Base-by-base conservation (phyloP, 1,140 invertebrate genomes). In the Drosophila ambigua region DNA sequence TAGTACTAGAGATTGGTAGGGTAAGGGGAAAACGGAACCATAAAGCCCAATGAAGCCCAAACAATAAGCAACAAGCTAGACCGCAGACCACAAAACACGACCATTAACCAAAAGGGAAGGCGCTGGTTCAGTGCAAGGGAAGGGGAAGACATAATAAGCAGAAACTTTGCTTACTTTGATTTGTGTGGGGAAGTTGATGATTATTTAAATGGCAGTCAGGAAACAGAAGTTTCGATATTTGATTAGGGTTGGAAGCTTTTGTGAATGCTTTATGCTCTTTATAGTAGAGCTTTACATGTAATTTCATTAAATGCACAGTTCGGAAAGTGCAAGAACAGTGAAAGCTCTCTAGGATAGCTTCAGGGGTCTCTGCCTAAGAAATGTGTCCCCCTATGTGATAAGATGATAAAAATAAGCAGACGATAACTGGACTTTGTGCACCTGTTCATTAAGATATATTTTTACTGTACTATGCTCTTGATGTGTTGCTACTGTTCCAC, bases 141-240 rank as follows among this genome's bases (percentile, higher is more conserved):
- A 9, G 39, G 44, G 52, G 44, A 20, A 51, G 54, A 15, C 23
- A 39, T 61, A 20, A 24, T 44, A 43, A n/a, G 4, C 50, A 20
- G 41, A 51, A 73, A 52, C n/a, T 48, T 73, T 55, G 69, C 73
- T 73, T 73, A 50, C 39, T 64, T 64, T 57, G 51, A 57, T 65
- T 65, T 69, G 24, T 58, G 51, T 23, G 45, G 44, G 45, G 44
- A 16, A 23, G 13, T n/a, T 39, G 62, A 54, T 58, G 44, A 57
- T 57, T 74, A 46, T 73, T 73, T 35, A 41, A 71, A 72, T 62
- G 55, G 52, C 46, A 58, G 41, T 48, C n/a, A 11, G 13, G 6
- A 24, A 23, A 51, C 61, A 45, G 8, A 26, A 8, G 8, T 26
- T 13, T 16, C 5, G 26, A 9, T 51, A 20, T 23, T 8, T 43